Conservation (phyloP, 2,113 vertebrate genomes). For the Rhea pennata region DNA sequence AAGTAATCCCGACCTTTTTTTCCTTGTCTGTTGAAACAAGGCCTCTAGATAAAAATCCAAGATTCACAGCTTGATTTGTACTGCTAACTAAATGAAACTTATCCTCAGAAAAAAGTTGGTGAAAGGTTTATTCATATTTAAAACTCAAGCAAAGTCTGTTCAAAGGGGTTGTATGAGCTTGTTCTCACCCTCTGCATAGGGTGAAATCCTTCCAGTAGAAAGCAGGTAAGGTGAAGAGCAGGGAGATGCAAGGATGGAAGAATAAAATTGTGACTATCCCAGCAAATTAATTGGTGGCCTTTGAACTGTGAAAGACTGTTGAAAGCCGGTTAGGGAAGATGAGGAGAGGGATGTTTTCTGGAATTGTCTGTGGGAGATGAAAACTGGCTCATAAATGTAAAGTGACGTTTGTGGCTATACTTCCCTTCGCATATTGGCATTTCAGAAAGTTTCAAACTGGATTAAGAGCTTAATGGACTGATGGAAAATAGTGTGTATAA, state of each 20-base stretch:
- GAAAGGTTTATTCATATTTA: not conserved
- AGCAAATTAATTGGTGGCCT: not conserved
- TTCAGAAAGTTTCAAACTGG: not conserved
- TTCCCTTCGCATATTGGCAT: not conserved
- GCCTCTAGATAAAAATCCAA: not conserved
- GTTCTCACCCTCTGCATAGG: not conserved
- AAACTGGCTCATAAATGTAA: not conserved
- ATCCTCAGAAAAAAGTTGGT: not conserved
- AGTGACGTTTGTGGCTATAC: not conserved
- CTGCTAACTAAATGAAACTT: not conserved
- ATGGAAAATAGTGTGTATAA: not conserved
- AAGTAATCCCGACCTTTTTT: not conserved
- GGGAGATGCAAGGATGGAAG: not conserved
- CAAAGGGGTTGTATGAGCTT: not conserved
- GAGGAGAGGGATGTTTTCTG: not conserved
- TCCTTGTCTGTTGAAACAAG: not conserved
- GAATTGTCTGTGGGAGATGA: not conserved
- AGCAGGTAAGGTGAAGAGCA: not conserved
- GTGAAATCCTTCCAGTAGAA: not conserved
- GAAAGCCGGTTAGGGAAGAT: not conserved
- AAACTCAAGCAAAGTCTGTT: not conserved
- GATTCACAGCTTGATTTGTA: not conserved
- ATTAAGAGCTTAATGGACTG: not conserved
- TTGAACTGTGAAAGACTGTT: not conserved
- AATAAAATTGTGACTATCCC: fast-evolving